phyloP scores from a whole-genome alignment of 2,888 invertebrate species.

The Steinernema hermaphroditum region DNA sequence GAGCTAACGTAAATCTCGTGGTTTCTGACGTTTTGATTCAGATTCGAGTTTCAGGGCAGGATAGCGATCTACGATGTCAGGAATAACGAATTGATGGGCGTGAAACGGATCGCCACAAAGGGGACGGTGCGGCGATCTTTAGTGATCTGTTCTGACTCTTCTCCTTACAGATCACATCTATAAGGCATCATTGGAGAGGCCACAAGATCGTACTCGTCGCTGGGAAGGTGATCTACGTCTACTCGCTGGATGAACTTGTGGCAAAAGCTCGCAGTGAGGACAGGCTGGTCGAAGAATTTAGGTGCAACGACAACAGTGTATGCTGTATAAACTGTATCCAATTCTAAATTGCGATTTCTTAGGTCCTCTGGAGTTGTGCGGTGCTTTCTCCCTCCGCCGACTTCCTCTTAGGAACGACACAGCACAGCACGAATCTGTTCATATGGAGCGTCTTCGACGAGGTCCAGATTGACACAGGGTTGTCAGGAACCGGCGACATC shows the following conservation, averaged over 20 bases:
- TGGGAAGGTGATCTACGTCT: too few species aligned
- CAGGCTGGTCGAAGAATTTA: too few species aligned
- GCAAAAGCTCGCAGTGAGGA: too few species aligned
- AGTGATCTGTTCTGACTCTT: not conserved
- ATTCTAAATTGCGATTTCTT: too few species aligned
- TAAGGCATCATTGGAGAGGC: not conserved
- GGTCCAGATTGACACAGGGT: not conserved
- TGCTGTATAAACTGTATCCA: too few species aligned
- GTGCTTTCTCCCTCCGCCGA: not conserved
- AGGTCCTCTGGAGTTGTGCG: not conserved
- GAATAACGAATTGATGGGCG: not conserved
- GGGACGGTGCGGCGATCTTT: not conserved
- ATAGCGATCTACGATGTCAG: not conserved
- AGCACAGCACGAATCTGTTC: not conserved
- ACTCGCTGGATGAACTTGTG: too few species aligned
- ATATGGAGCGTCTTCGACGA: not conserved
- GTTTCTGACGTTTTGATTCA: not conserved
- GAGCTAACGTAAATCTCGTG: not conserved
- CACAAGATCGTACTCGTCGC: too few species aligned
- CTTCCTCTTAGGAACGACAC: not conserved
- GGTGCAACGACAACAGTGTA: too few species aligned
- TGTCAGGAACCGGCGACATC: not conserved
- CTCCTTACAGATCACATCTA: not conserved
- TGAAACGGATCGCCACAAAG: not conserved
- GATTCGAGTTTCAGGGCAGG: not conserved